Evolutionary conservation across 1,140 invertebrate species (phyloP).

Genomic region (Ostrea denselamellosa): DNA sequence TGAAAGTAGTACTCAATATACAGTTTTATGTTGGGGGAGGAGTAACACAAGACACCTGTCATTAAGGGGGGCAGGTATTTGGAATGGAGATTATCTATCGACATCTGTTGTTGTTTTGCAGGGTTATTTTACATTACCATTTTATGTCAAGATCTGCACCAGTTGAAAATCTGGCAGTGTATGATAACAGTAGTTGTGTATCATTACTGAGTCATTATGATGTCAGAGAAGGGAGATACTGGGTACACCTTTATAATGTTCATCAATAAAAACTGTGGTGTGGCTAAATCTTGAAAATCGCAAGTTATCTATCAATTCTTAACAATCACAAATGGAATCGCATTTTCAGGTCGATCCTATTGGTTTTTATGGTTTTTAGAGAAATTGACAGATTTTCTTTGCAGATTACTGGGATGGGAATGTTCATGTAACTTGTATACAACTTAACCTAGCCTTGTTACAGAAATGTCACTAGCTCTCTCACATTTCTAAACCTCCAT

Average conservation of each 20-base stretch:
- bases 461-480: too few relatives aligned
- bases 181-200: too few relatives aligned
- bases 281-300: neutral
- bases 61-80: neutral
- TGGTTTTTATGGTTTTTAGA: neutral
- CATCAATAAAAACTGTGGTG: too few relatives aligned
- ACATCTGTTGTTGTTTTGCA: neutral
- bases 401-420: neutral
- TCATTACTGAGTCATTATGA: too few relatives aligned
- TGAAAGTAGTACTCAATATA: neutral
- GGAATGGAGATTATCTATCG: neutral
- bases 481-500: too few relatives aligned
- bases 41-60: neutral
- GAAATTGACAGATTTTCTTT: neutral
- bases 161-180: too few relatives aligned
- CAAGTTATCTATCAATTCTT: neutral
- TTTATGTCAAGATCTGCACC: neutral
- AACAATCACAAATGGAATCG: neutral
- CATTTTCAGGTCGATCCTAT: neutral
- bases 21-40: neutral
- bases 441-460: too few relatives aligned
- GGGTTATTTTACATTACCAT: neutral
- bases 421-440: neutral
- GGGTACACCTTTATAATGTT: too few relatives aligned
- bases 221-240: too few relatives aligned